These are phyloP conservation scores for Phymastichus coffea DNA, from an alignment of 1,140 invertebrate species.

Conservation along the genomic window DNA sequence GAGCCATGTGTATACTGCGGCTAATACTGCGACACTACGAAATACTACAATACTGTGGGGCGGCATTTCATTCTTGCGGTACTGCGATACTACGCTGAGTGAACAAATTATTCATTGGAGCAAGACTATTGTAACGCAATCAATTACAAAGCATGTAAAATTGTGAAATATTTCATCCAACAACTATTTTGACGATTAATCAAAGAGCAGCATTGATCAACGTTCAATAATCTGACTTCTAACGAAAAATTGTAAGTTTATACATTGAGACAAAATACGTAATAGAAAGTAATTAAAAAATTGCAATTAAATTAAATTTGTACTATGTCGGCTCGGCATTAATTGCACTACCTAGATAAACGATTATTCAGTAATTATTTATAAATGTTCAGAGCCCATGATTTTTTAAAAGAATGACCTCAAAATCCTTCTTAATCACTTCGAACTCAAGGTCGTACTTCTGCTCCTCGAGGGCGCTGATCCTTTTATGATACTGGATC, in stretches of 20 bases:
- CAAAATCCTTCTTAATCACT: slow-evolving; percentile 89
- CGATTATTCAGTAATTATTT: slow-evolving; percentile 27
- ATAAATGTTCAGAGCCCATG: background rate
- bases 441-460: slow-evolving; percentile 97
- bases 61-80: background rate
- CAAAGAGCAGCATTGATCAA: too few relatives aligned
- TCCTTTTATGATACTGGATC: slow-evolving; percentile 83
- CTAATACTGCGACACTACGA: slow-evolving; percentile 16
- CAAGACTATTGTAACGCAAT: background rate
- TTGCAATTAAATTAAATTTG: slow-evolving; percentile 1
- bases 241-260: background rate
- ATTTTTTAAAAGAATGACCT: slow-evolving; percentile 64
- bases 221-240: background rate
- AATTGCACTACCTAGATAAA: slow-evolving; percentile 40
- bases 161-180: too few relatives aligned
- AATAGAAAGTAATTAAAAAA: background rate
- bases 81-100: slow-evolving; percentile 8
- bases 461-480: slow-evolving; percentile 83
- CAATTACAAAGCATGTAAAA: too few relatives aligned
- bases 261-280: background rate
- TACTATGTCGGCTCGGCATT: slow-evolving; percentile 24
- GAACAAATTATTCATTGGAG: background rate
- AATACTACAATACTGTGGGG: slow-evolving; percentile 7
- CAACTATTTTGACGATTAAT: too few relatives aligned
- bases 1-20: slow-evolving; percentile 5